phyloP scores from a whole-genome alignment of 1,140 invertebrate species.

The Papilio aristodemus region DNA sequence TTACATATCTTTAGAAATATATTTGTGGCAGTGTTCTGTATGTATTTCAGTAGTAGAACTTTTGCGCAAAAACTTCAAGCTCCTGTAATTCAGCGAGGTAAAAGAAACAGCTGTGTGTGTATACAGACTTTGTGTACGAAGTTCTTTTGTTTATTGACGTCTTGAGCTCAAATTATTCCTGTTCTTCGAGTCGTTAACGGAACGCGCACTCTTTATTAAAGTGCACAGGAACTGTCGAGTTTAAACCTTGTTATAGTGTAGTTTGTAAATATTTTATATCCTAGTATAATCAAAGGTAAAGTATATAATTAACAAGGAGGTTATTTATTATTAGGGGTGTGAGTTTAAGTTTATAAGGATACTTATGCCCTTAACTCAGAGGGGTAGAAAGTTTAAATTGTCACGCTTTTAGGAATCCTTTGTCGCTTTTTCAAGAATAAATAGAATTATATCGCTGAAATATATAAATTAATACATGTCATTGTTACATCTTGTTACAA shows the following conservation, averaged over 20 bases:
- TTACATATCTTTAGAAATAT: neutral
- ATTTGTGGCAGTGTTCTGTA: constrained; percentile 1
- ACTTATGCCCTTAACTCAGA: no score
- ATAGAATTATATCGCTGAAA: no score
- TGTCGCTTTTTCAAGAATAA: no score
- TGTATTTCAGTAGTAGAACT: constrained; percentile 10
- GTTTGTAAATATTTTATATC: no score
- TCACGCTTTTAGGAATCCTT: no score
- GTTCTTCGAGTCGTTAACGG: constrained; percentile 24
- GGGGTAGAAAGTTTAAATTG: no score
- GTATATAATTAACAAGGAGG: no score
- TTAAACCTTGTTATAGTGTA: neutral
- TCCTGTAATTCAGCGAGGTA: constrained; percentile 28
- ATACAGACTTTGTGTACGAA: constrained; percentile 3
- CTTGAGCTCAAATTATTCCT: constrained; percentile 27
- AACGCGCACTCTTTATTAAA: constrained; percentile 14
- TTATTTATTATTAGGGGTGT: no score
- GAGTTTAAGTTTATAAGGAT: no score
- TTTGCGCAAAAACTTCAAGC: constrained; percentile 13
- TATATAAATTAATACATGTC: no score
- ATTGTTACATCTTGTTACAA: no score
- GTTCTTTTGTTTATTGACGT: constrained; percentile 33
- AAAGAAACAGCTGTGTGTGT: constrained; percentile 11
- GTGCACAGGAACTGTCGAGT: neutral
- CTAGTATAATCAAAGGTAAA: no score